Conservation (phyloP, 2,113 vertebrate genomes). For the Merops nubicus region DNA sequence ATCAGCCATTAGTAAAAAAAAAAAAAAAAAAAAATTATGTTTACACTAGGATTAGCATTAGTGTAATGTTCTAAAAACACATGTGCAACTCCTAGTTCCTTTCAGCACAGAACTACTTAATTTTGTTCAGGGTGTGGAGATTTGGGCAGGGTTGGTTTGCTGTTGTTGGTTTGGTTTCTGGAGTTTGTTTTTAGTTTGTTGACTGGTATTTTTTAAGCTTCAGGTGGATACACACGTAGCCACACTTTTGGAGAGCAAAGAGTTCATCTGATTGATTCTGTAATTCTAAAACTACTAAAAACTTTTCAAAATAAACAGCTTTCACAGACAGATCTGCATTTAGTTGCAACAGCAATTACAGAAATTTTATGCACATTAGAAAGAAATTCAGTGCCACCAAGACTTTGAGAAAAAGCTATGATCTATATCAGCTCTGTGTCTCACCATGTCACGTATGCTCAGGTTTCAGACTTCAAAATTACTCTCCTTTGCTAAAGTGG, state of each 20-base stretch:
- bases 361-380: not conserved
- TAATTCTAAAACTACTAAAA: not conserved
- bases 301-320: not conserved
- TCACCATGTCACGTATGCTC: rapidly evolving
- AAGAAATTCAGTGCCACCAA: not conserved
- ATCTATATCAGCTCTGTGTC: not conserved
- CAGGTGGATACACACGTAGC: not conserved
- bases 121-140: not conserved
- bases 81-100: not conserved
- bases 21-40: not conserved
- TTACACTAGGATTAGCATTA: not conserved
- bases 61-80: not conserved
- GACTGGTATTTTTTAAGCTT: not conserved
- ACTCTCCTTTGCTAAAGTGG: not conserved
- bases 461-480: not conserved
- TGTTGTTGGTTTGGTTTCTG: not conserved
- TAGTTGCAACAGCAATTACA: not conserved
- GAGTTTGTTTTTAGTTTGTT: rapidly evolving
- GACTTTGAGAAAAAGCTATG: not conserved
- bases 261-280: not conserved
- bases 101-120: not conserved
- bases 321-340: not conserved
- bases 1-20: not conserved
- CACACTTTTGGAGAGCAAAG: not conserved
- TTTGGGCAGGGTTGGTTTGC: not conserved